Conservation (phyloP, 2,797 vertebrate genomes). For the Leuciscus waleckii region DNA sequence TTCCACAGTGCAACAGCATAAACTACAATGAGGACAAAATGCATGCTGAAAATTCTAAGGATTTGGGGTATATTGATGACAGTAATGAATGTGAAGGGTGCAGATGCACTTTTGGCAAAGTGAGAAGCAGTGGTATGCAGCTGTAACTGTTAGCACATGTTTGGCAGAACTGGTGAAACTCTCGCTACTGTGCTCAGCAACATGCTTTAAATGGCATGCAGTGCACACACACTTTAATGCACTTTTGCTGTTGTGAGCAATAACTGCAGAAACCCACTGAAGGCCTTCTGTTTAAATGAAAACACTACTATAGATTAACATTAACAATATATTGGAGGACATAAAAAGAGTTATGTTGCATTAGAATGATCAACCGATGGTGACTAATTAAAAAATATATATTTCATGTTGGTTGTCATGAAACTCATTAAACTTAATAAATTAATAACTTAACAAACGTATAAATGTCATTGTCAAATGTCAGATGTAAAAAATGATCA, state of each 20-base stretch:
- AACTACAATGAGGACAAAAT: background rate
- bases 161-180: background rate
- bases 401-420: background rate
- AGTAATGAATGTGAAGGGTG: slow-evolving; percentile 9
- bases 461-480: background rate
- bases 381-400: background rate
- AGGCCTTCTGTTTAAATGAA: slow-evolving; percentile 8
- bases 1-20: background rate
- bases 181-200: slow-evolving; percentile 3
- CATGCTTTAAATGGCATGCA: background rate
- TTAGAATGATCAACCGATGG: background rate
- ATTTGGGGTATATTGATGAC: background rate
- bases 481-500: background rate
- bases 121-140: background rate
- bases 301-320: background rate
- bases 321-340: no score
- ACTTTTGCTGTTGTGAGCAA: slow-evolving; percentile 17
- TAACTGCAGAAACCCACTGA: slow-evolving; percentile 12
- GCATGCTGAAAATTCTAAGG: background rate
- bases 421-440: background rate
- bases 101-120: slow-evolving; percentile 1
- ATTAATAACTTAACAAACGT: background rate
- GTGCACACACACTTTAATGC: background rate
- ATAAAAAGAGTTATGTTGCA: background rate
- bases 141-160: slow-evolving; percentile 37